A percentile compares a stretch with the other conserved stretches of the same genome.
Conservation (phyloP, 2,113 vertebrate species). For the Crotophaga sulcirostris region DNA sequence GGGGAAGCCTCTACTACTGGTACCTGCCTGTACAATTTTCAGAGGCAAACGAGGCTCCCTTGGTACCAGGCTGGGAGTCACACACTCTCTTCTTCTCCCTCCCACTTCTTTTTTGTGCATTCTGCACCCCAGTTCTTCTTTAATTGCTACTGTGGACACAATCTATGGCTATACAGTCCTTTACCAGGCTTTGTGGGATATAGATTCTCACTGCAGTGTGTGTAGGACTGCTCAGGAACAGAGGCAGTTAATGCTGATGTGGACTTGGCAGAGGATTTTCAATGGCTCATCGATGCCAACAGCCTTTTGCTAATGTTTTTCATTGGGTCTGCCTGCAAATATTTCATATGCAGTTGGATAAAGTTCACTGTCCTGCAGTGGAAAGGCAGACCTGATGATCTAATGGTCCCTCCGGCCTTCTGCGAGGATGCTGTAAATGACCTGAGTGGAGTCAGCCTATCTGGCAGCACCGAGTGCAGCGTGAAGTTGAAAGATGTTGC, state of each 20-base stretch:
- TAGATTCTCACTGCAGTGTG: background rate
- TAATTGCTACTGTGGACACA: background rate
- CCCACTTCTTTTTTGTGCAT: background rate
- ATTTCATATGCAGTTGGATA: slow-evolving; percentile 42
- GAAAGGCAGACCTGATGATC: slow-evolving; percentile 57
- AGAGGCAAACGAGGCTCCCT: background rate
- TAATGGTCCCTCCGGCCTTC: slow-evolving; percentile 50
- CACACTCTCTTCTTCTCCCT: background rate
- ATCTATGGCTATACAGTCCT: background rate
- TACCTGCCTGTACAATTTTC: background rate
- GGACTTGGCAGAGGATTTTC: slow-evolving; percentile 39
- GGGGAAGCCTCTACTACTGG: background rate
- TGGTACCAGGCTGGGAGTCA: background rate
- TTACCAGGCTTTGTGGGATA: background rate
- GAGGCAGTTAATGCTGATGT: slow-evolving; percentile 49
- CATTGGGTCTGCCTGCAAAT: slow-evolving; percentile 6
- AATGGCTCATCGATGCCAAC: slow-evolving; percentile 24
- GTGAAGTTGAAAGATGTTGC: slow-evolving; percentile 12
- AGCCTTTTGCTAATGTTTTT: slow-evolving; percentile 48
- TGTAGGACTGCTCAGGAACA: background rate
- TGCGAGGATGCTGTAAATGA: slow-evolving; percentile 28
- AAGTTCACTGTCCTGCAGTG: slow-evolving; percentile 27
- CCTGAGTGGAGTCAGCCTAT: slow-evolving; percentile 31
- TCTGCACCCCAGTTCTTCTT: background rate
- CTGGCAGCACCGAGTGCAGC: slow-evolving; percentile 23